These are phyloP conservation scores for Leptinotarsa juncta DNA, from an alignment of 2,888 invertebrate species.

Conservation along the genomic window DNA sequence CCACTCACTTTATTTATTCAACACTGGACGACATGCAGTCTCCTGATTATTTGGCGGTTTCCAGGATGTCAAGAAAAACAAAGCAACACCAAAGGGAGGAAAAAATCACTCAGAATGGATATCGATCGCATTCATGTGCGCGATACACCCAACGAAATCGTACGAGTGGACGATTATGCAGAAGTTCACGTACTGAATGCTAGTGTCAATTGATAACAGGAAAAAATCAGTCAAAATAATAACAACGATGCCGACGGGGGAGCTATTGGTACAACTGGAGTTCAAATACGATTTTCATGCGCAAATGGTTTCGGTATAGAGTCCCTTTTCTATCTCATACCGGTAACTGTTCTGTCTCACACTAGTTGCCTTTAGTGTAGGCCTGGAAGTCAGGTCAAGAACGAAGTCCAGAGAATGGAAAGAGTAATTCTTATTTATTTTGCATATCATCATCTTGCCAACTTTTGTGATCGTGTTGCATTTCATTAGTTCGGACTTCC, in stretches of 20 bases:
- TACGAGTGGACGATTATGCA: background rate
- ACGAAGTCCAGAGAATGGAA: background rate
- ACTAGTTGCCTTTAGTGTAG: background rate
- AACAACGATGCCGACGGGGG: background rate
- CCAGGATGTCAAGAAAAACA: background rate
- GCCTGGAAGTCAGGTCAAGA: background rate
- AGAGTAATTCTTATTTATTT: too few relatives aligned
- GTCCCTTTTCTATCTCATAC: conserved; percentile 5
- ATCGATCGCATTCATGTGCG: conserved; percentile 2
- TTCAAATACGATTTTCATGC: background rate
- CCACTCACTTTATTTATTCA: too few relatives aligned
- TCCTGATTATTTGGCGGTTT: too few relatives aligned
- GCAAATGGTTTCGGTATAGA: background rate
- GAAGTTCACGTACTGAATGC: background rate
- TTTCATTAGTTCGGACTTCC: too few relatives aligned
- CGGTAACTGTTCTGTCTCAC: background rate
- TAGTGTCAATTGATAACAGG: background rate
- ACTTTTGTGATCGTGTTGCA: too few relatives aligned
- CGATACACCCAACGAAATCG: background rate
- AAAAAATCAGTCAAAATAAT: conserved; percentile 5
- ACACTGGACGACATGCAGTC: too few relatives aligned
- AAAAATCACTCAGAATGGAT: background rate
- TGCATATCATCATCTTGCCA: too few relatives aligned
- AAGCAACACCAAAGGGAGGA: background rate
- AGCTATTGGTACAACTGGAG: background rate